Percentiles rank a stretch among this genome's conserved stretches.
phyloP scores from a whole-genome alignment of 2,113 vertebrate genomes.

The Castor canadensis region DNA sequence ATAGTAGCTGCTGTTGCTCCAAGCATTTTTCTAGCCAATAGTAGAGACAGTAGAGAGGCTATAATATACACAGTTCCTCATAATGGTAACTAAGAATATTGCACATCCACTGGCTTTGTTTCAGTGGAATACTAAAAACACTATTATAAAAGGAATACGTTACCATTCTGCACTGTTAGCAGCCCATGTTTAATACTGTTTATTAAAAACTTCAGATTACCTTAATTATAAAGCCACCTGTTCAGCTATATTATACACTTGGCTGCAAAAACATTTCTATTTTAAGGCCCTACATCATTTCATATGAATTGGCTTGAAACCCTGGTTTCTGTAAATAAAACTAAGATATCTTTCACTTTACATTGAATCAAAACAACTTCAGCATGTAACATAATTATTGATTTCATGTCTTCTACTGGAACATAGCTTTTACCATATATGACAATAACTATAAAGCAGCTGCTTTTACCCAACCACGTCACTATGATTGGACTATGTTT shows the following conservation, averaged over 20 bases:
- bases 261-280: not conserved
- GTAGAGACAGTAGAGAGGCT: slow-evolving; percentile 64
- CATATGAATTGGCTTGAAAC: not conserved
- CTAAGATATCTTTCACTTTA: not conserved
- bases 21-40: slow-evolving; percentile 76
- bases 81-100: slow-evolving; percentile 80
- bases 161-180: slow-evolving; percentile 41
- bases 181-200: slow-evolving; percentile 65
- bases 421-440: not conserved
- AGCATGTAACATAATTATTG: not conserved
- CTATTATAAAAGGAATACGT: slow-evolving; percentile 67
- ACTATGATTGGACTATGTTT: not conserved
- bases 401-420: not conserved
- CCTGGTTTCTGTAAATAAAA: slow-evolving; percentile 6
- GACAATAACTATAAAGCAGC: not conserved
- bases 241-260: not conserved
- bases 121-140: slow-evolving; percentile 71
- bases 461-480: not conserved
- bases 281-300: not conserved
- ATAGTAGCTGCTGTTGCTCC: slow-evolving; percentile 81
- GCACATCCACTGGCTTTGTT: slow-evolving; percentile 43
- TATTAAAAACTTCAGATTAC: slow-evolving; percentile 67
- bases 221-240: slow-evolving; percentile 75
- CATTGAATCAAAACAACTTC: not conserved
- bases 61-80: slow-evolving; percentile 68